phyloP scores from a whole-genome alignment of 2,888 invertebrate species.

The Drosophila kokeensis region DNA sequence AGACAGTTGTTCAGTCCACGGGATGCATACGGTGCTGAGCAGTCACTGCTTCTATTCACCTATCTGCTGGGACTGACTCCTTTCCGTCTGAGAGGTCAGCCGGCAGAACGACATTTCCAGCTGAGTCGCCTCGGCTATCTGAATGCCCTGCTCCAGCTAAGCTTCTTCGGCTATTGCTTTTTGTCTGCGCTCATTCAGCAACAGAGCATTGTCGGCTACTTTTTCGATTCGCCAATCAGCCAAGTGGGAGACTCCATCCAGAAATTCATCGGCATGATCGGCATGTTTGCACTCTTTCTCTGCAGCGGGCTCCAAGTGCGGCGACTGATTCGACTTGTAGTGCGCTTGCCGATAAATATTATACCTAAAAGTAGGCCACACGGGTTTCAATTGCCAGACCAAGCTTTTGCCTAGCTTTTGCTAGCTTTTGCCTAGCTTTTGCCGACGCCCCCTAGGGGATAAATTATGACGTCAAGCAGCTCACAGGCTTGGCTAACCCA shows the following conservation, averaged over 20 bases:
- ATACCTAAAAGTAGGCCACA: no score
- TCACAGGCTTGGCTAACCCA: no score
- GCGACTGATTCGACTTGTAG: conserved; percentile 69
- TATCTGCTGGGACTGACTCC: conserved; percentile 83
- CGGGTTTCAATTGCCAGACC: no score
- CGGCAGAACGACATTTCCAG: conserved; percentile 59
- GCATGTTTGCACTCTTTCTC: conserved; percentile 80
- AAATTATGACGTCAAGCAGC: no score
- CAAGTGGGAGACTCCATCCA: conserved; percentile 83
- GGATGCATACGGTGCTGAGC: conserved; percentile 82
- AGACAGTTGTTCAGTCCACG: conserved; percentile 74
- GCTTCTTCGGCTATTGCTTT: conserved; percentile 82
- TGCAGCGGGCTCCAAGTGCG: conserved; percentile 73
- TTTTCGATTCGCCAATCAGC: conserved; percentile 83
- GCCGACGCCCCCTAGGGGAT: no score
- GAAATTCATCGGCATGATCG: conserved; percentile 81
- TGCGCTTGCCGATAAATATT: no score
- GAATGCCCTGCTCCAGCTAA: conserved; percentile 77
- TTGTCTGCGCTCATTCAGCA: conserved; percentile 74
- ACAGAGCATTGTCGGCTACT: conserved; percentile 84
- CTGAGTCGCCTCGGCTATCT: conserved; percentile 78
- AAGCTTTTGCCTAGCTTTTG: no score
- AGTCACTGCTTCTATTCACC: conserved; percentile 77
- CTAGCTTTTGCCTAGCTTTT: no score
- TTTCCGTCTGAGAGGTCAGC: conserved; percentile 68